Conservation (phyloP, 2,888 invertebrate species). For the Galeopsomyia nigrocyanea region DNA sequence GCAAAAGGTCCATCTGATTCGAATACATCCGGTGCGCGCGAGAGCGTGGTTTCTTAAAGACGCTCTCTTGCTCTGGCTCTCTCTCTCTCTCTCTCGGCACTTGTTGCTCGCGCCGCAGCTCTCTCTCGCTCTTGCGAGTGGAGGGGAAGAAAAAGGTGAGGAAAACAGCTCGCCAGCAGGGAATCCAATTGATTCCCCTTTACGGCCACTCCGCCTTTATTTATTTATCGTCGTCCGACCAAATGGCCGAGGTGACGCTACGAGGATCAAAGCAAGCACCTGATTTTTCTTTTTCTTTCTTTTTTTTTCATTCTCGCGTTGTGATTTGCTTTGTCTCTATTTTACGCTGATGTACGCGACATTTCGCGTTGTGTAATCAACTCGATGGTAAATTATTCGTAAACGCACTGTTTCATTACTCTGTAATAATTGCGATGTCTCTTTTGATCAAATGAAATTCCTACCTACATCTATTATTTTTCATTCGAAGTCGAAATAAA, state of each 20-base stretch:
- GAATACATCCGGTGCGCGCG: constrained; percentile 31
- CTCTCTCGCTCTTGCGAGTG: constrained; percentile 46
- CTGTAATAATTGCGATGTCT: no score
- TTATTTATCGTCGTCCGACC: constrained; percentile 32
- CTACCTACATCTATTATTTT: no score
- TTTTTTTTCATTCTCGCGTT: constrained; percentile 4
- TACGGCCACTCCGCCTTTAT: constrained; percentile 52
- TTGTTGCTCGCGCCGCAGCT: constrained; percentile 61
- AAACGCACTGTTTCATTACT: no score
- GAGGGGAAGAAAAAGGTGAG: constrained; percentile 47
- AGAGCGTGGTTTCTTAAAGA: constrained; percentile 62
- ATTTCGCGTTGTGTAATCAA: no score
- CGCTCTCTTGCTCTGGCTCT: constrained; percentile 65
- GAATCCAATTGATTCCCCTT: constrained; percentile 68
- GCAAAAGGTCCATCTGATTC: constrained; percentile 34
- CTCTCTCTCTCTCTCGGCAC: constrained; percentile 53
- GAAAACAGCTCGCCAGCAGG: constrained; percentile 53
- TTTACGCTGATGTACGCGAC: no score
- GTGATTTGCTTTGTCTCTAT: no score
- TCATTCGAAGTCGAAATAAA: no score
- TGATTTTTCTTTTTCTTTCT: not conserved
- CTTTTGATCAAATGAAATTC: no score
- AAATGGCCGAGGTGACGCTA: not conserved
- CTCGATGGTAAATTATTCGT: no score
- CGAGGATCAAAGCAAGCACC: not conserved